Conservation (phyloP, 2,797 vertebrate species). For the Allobates femoralis region DNA sequence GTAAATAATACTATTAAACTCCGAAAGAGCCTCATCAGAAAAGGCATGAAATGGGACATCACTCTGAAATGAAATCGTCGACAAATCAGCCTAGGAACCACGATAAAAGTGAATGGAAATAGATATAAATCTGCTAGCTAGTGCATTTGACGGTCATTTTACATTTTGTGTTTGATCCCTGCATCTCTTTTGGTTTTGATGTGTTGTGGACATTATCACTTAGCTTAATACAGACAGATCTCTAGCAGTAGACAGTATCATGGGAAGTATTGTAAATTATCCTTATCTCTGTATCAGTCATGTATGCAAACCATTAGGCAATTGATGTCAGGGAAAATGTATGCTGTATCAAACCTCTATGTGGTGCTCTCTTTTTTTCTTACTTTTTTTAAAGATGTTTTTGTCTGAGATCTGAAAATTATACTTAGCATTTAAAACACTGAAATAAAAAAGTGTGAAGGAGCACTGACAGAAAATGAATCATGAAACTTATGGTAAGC, state of each 20-base stretch:
- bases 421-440: too few species aligned
- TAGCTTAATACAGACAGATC: not conserved
- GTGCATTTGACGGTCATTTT: conserved; percentile 15
- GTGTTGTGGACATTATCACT: conserved; percentile 21
- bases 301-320: not conserved
- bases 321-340: not conserved
- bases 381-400: too few species aligned
- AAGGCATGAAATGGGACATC: conserved; percentile 50
- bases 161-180: conserved; percentile 25
- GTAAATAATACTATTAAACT: conserved; percentile 56
- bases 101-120: conserved; percentile 40
- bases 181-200: conserved; percentile 27
- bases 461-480: too few species aligned
- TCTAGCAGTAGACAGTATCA: not conserved
- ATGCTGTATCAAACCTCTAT: not conserved
- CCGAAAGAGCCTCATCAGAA: conserved; percentile 40
- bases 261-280: not conserved
- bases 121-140: conserved; percentile 47
- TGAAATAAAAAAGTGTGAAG: too few species aligned
- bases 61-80: conserved; percentile 47
- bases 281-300: not conserved
- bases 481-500: too few species aligned
- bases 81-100: conserved; percentile 43
- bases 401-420: not conserved
- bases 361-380: not conserved